phyloP scores from a whole-genome alignment of 2,113 vertebrate species.

The Formicarius rufipectus region DNA sequence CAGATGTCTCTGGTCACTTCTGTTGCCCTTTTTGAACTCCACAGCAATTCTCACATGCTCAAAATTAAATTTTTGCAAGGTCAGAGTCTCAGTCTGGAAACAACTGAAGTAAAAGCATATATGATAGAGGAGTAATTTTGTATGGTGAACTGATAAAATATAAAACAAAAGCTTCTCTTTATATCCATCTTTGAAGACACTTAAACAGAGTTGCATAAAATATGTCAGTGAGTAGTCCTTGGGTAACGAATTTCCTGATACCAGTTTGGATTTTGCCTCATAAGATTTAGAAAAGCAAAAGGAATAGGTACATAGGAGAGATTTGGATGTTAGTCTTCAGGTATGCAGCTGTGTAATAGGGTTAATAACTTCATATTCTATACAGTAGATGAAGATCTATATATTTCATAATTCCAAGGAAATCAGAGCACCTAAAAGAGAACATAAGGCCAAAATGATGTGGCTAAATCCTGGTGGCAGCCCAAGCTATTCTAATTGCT shows the following conservation, averaged over 20 bases:
- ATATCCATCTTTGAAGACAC: not conserved
- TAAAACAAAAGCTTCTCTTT: not conserved
- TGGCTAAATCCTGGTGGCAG: not conserved
- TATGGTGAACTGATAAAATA: not conserved
- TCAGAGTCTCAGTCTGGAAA: not conserved
- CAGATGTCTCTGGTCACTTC: constrained; percentile 2
- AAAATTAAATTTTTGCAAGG: constrained; percentile 9
- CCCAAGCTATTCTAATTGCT: not conserved
- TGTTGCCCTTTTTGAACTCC: constrained; percentile 35
- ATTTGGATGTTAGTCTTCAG: not conserved
- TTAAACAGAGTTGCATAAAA: not conserved
- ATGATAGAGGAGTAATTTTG: not conserved
- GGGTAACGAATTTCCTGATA: not conserved
- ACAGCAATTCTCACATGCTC: not conserved
- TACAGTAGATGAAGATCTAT: not conserved
- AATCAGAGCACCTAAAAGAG: not conserved
- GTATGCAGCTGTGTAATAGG: rapidly evolving
- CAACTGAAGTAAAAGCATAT: not conserved
- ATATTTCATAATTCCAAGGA: not conserved
- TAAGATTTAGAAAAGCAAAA: not conserved
- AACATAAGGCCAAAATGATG: not conserved
- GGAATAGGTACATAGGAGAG: not conserved
- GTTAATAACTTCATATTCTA: not conserved
- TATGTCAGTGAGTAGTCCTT: not conserved
- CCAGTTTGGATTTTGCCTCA: not conserved